Evolutionary conservation across 2,888 invertebrate species (phyloP).

Genomic region (Microchrysa polita): DNA sequence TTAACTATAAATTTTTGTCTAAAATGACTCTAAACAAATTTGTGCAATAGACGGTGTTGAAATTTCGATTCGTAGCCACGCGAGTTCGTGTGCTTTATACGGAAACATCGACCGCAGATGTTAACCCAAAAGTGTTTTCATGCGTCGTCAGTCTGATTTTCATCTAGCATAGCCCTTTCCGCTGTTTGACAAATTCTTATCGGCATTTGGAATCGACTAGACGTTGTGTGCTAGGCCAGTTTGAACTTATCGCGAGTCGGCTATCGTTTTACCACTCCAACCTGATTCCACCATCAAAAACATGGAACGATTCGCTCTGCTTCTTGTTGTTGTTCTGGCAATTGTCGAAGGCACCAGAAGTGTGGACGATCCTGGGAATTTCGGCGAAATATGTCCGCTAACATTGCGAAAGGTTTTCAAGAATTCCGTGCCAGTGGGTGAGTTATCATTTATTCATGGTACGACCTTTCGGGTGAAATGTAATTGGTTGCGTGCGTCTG

Average conservation of each 20-base stretch:
- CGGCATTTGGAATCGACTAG: background rate
- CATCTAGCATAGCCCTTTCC: background rate
- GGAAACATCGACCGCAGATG: constrained; percentile 5
- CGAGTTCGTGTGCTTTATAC: background rate
- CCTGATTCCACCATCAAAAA: background rate
- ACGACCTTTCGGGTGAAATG: background rate
- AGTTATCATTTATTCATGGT: background rate
- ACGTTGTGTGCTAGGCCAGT: background rate
- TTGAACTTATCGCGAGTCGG: background rate
- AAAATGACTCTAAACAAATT: background rate
- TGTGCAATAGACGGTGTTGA: background rate
- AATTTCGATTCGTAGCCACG: background rate
- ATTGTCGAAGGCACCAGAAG: constrained; percentile 9
- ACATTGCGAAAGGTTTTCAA: constrained; percentile 63
- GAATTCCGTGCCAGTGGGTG: constrained; percentile 61
- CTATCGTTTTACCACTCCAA: background rate
- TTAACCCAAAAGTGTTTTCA: background rate
- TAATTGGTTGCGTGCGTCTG: no score
- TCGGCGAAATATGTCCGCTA: constrained; percentile 57
- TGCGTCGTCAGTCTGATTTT: background rate
- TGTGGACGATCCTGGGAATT: constrained; percentile 9
- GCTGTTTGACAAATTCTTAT: background rate
- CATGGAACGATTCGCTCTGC: constrained; percentile 24
- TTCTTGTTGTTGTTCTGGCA: constrained; percentile 13
- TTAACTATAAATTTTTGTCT: no score